Base-by-base conservation (phyloP, 1,140 invertebrate genomes). In the Bombus superbus region DNA sequence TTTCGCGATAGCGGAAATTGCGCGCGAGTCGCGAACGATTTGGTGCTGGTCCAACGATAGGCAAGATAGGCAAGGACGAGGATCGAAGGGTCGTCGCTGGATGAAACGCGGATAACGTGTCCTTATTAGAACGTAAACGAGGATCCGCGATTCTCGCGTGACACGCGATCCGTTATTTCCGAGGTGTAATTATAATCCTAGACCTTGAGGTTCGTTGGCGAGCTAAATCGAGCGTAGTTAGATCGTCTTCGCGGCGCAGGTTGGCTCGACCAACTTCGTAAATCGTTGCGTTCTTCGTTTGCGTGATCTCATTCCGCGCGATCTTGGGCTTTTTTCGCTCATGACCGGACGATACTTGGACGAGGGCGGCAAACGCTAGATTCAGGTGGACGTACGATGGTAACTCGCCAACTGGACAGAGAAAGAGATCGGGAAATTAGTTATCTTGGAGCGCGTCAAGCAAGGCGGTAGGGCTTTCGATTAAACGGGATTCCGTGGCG, bases 101-200 rank as follows among this genome's bases (percentile, higher is more conserved):
- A 22, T 38, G 4, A 8, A 35, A 57, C 53, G 25, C 18, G 18
- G 47, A 18, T 2, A 53, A 53, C 47, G n/a, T 59, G 47, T 62
- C 28, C 47, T 53, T 28, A 71, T 64, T 35, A 35, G 2, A 72
- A 53, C 53, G 62, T 40, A 72, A 44, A 53, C 15, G 78, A 68
- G 47, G 57, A 80, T 53, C 77, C 11, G 13, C 40, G 47, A 78
- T 71, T 35, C 38, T 64, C 32, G n/a, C 76, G 53, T 72, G 83
- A 59, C 83, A 85, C 83, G 76, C 83, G 82, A 78, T 83, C 82
- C 32, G 35, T 85, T 77, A 85, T 85, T 72, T 40, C 35, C 82
- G 25, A 28, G 73, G 28, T 28, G 68, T 59, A 80, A 85, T 85
- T 85, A 85, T 47, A 80, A 85, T 85, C 15, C n/a, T 32, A 22